phyloP scores from a whole-genome alignment of 2,888 invertebrate genomes.

The Malacosoma neustria region DNA sequence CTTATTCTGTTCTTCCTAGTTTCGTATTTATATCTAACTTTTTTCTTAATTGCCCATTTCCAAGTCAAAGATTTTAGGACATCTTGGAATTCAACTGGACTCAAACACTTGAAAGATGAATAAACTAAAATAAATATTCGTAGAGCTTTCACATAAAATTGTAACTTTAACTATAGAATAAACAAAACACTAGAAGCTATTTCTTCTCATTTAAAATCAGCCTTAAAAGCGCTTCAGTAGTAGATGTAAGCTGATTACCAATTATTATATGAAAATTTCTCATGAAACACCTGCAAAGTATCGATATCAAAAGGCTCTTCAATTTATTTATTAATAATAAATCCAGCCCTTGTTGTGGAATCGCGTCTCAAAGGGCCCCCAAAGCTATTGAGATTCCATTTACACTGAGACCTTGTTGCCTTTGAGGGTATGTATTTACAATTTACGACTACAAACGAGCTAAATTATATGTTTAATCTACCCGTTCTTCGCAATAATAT shows the following conservation, averaged over 20 bases:
- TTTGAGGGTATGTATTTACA: constrained; percentile 1
- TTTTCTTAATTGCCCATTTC: too few species aligned
- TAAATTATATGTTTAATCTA: too few species aligned
- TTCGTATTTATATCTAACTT: too few species aligned
- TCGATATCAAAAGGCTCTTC: neutral
- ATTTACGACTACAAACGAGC: too few species aligned
- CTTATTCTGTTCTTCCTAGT: too few species aligned
- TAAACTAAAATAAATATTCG: too few species aligned
- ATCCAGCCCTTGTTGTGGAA: neutral
- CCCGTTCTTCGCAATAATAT: too few species aligned
- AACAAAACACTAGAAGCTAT: neutral
- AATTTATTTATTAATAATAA: neutral
- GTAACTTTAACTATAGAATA: too few species aligned
- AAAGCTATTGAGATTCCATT: constrained; percentile 9
- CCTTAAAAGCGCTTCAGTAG: neutral
- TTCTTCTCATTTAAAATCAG: neutral
- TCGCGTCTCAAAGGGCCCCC: neutral
- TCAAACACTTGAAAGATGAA: too few species aligned
- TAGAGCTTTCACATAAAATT: too few species aligned
- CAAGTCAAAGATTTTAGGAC: too few species aligned
- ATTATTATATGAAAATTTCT: neutral
- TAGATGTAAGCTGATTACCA: neutral
- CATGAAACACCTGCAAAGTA: neutral
- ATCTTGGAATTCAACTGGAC: too few species aligned
- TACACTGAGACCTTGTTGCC: constrained; percentile 1